phyloP scores from a whole-genome alignment of 1,140 invertebrate genomes.

The Heliconius hermathena region DNA sequence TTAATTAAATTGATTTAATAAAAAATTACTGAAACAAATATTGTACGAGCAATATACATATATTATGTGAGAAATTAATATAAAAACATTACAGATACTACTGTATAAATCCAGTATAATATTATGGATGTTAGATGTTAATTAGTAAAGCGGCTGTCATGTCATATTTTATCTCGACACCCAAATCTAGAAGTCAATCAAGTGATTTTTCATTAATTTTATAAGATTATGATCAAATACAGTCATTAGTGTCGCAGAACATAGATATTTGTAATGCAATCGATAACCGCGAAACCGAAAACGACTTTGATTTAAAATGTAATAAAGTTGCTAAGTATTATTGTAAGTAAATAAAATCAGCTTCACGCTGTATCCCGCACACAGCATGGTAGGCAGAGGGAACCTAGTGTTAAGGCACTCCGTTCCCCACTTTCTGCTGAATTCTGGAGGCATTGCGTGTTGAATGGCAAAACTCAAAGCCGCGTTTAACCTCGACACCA shows the following conservation, averaged over 20 bases:
- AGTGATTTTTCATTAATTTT: slow-evolving; percentile 11
- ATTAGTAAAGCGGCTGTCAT: slow-evolving; percentile 15
- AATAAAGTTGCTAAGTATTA: neutral
- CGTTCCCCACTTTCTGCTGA: too few relatives aligned
- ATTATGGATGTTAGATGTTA: neutral
- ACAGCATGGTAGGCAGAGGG: too few relatives aligned
- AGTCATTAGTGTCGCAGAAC: slow-evolving; percentile 11
- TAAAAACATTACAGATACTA: neutral
- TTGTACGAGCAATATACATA: neutral
- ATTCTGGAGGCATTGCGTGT: too few relatives aligned
- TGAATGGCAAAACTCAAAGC: too few relatives aligned
- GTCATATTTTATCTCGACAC: slow-evolving; percentile 6
- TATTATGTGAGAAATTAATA: slow-evolving; percentile 3
- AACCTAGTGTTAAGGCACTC: too few relatives aligned
- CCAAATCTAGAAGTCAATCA: slow-evolving; percentile 1
- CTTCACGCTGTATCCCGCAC: too few relatives aligned
- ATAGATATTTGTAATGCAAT: slow-evolving; percentile 2
- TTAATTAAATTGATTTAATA: neutral
- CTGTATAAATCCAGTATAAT: slow-evolving; percentile 6
- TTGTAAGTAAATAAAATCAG: too few relatives aligned
- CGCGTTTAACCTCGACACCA: too few relatives aligned
- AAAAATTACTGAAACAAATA: too few relatives aligned
- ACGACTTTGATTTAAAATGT: neutral
- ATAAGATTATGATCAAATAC: slow-evolving; percentile 10
- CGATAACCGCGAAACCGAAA: slow-evolving; percentile 11